These are phyloP conservation scores for Zaprionus lineosus DNA, from an alignment of 2,888 invertebrate species.

Conservation along the genomic window DNA sequence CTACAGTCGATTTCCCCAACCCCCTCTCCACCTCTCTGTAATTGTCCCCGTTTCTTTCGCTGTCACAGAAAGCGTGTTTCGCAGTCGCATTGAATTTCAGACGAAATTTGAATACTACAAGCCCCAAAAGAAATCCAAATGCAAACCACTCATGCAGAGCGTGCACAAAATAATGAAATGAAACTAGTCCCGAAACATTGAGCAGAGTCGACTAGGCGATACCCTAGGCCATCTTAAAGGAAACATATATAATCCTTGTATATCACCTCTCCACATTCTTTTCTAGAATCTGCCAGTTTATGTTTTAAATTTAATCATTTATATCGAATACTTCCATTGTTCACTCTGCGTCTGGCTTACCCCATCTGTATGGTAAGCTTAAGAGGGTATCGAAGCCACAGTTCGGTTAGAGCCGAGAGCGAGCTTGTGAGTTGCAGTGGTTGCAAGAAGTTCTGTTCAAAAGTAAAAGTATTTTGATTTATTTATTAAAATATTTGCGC, in stretches of 20 bases:
- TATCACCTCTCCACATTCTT: no score
- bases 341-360: no score
- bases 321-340: no score
- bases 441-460: constrained; percentile 46
- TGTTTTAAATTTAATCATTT: no score
- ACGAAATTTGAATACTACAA: constrained; percentile 62
- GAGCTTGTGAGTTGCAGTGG: constrained; percentile 32
- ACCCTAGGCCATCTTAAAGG: no score
- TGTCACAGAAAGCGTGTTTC: neutral
- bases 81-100: constrained; percentile 44
- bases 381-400: no score
- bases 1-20: neutral
- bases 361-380: no score
- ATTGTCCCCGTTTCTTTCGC: constrained; percentile 1
- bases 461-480: constrained; percentile 52
- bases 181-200: constrained; percentile 1
- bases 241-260: no score
- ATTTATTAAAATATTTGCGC: constrained; percentile 21
- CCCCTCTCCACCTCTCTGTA: neutral
- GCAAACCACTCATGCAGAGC: constrained; percentile 62
- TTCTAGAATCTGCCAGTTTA: no score
- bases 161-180: constrained; percentile 19
- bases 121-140: constrained; percentile 61
- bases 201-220: no score
- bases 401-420: no score